Evolutionary conservation across 2,797 vertebrate genomes (phyloP), one percentile per base, ranked within the genome.

Genomic region (Sebastes cheni): DNA sequence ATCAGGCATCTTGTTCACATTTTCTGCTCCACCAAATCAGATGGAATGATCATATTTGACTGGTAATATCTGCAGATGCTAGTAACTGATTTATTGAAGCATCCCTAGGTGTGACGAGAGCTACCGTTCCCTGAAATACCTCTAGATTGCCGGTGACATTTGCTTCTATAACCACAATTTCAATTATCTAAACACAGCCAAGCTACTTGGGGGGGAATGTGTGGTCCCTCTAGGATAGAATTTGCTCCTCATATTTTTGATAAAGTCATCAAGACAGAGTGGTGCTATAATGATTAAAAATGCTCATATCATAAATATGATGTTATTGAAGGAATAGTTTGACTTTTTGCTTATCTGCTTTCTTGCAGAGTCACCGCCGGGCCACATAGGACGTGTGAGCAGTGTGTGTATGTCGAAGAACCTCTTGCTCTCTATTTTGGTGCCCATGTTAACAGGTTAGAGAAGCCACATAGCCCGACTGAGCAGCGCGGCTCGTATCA

Each of bases 21-120:
- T 83, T 81, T 85, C 78, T 75, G 60, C 75, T 72, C 27, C 75
- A 83, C 61, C 50, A 80, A 78, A 85, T 88, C 75, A 83, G 67
- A 84, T 29, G 60, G 46, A 77, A 80, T 54, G 32, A 84, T 80
- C 25, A 75, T 60, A 34, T 85, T 70, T 69, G 58, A 66, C 27
- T 55, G 30, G 72, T 76, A 71, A 74, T 66, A 77, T 66, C 29
- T 59, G 36, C 34, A 75, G 65, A 81, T 82, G 54, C 34, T 32
- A 8, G 30, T 11, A 66, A 58, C 4, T 59, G 69, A 72, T 67
- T 69, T 52, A 73, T 2, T 23, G 59, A 82, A 75, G 46, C 25
- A 42, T 81, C 16, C 14, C 30, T 23, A 1, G 4, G 59, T 50
- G 23, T 59, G 46, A 69, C 0, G 54, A 77, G 62, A 77, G 64